Evolutionary conservation across 2,797 vertebrate genomes (phyloP).

Genomic region (Huso huso): DNA sequence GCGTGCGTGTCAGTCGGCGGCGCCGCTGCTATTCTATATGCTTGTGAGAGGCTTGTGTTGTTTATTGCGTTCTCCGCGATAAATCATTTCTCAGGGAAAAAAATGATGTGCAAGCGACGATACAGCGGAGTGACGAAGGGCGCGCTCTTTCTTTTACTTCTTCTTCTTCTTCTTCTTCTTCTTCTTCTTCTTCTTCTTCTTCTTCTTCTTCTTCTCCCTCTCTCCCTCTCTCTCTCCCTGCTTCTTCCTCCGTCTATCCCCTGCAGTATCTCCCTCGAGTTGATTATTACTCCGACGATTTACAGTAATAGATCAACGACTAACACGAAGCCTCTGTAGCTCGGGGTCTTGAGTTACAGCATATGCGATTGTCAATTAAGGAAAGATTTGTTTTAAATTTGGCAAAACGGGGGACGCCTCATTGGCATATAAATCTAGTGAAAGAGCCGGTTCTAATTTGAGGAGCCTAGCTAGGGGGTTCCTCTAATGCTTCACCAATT

Average conservation of each 20-base stretch:
- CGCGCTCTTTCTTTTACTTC: conserved; percentile 25
- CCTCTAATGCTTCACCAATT: conserved; percentile 29
- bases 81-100: conserved; percentile 83
- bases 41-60: conserved; percentile 88
- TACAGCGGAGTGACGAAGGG: conserved; percentile 61
- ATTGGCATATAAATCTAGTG: conserved; percentile 50
- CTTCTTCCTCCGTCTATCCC: conserved; percentile 18
- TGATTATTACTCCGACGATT: conserved; percentile 66
- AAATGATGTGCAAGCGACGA: conserved; percentile 79
- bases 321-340: conserved; percentile 74
- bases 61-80: conserved; percentile 81
- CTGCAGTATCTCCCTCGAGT: conserved; percentile 43
- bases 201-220: conserved; percentile 15
- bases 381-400: conserved; percentile 83
- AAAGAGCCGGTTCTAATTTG: conserved; percentile 52
- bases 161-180: conserved; percentile 27
- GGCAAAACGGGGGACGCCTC: conserved; percentile 62
- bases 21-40: conserved; percentile 80
- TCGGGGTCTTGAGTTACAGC: conserved; percentile 79
- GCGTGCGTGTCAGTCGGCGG: conserved; percentile 82
- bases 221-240: conserved; percentile 36
- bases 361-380: conserved; percentile 84
- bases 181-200: conserved; percentile 26
- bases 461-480: conserved; percentile 47
- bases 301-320: conserved; percentile 67